A percentile compares a stretch with the other conserved stretches of the same genome.
Evolutionary conservation across 2,113 vertebrate genomes (phyloP).

Genomic region (Phrynocephalus versicolor): DNA sequence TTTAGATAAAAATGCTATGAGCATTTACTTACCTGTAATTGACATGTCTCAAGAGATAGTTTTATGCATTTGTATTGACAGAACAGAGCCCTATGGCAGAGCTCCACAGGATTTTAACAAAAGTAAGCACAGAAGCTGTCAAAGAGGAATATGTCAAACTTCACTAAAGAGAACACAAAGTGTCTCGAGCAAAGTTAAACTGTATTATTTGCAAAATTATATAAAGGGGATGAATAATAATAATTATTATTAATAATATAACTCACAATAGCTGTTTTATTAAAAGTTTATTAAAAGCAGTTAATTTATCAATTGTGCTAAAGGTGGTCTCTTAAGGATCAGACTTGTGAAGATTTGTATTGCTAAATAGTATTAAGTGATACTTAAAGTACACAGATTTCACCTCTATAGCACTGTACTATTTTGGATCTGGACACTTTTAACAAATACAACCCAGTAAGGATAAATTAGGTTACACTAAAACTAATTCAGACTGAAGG

Average conservation of each 20-base stretch:
- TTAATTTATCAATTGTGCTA: background rate
- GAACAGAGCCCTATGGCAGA: background rate
- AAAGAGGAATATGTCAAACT: background rate
- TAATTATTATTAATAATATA: background rate
- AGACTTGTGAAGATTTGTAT: background rate
- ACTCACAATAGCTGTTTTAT: too few species aligned
- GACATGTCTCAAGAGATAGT: background rate
- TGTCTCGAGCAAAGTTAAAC: background rate
- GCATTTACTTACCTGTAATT: conserved; percentile 19
- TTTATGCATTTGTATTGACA: conserved; percentile 9
- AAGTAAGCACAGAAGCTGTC: background rate
- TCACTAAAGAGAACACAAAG: background rate
- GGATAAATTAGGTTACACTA: too few species aligned
- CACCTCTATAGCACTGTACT: background rate
- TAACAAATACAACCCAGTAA: background rate
- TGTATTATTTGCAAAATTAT: too few species aligned
- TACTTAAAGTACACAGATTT: background rate
- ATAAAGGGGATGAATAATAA: too few species aligned
- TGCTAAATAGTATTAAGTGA: background rate
- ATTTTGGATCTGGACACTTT: background rate
- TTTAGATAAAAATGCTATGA: background rate
- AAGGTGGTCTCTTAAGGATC: background rate
- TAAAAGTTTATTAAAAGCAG: too few species aligned
- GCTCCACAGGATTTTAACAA: background rate
- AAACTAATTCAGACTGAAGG: background rate